Conservation (phyloP, 2,113 vertebrate species). For the Chaetorhynchus papuensis region DNA sequence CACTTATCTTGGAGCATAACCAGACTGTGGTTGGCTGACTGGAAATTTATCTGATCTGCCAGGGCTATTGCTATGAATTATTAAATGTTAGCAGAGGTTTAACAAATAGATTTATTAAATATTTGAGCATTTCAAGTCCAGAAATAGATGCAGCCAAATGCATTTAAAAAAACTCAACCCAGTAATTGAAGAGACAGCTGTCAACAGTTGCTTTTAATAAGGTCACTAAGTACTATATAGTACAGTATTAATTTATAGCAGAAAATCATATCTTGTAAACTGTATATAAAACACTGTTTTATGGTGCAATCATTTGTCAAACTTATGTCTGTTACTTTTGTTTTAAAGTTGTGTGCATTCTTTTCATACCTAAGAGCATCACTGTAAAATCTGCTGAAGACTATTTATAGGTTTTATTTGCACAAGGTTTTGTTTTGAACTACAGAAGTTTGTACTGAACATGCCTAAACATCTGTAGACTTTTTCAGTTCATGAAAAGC, state of each 20-base stretch:
- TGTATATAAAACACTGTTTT: constrained; percentile 81
- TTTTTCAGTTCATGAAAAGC: constrained; percentile 63
- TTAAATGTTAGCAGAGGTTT: not conserved
- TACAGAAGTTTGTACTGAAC: constrained; percentile 63
- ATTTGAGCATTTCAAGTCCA: constrained; percentile 53
- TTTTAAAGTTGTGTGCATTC: constrained; percentile 65
- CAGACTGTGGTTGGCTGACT: constrained; percentile 4
- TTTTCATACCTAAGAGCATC: constrained; percentile 74
- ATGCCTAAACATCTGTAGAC: constrained; percentile 62
- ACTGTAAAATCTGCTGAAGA: constrained; percentile 77
- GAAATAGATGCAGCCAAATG: constrained; percentile 27
- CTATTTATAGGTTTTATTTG: constrained; percentile 77
- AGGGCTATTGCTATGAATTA: constrained; percentile 14
- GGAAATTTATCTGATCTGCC: not conserved
- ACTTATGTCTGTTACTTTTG: constrained; percentile 72
- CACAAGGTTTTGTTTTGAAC: constrained; percentile 68
- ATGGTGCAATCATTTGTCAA: constrained; percentile 79
- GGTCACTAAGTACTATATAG: constrained; percentile 72
- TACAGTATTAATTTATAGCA: constrained; percentile 81
- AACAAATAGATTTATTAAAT: constrained; percentile 20
- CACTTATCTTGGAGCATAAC: not conserved
- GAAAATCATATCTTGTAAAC: constrained; percentile 74
- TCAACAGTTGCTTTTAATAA: constrained; percentile 73
- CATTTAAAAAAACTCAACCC: not conserved
- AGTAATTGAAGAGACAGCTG: constrained; percentile 62